Percentiles rank a stretch among this genome's conserved stretches.
These are phyloP conservation scores for Rhipidura dahli DNA, from an alignment of 2,113 vertebrate genomes.

Conservation along the genomic window DNA sequence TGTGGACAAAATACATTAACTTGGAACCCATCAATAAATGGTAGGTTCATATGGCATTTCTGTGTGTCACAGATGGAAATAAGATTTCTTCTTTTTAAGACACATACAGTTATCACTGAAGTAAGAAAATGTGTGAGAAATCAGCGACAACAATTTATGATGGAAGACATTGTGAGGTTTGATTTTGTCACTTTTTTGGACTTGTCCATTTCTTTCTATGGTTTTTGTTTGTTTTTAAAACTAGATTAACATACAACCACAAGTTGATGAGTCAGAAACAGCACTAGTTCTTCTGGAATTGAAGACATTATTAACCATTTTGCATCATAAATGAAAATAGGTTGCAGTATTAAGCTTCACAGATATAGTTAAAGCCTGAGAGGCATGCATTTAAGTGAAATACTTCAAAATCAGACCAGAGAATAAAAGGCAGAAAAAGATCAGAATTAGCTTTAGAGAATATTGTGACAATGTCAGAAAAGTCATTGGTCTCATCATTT, in stretches of 20 bases:
- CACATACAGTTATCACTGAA: background rate
- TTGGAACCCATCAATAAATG: background rate
- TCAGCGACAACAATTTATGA: background rate
- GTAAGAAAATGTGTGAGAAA: background rate
- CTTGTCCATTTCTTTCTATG: background rate
- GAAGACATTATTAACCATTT: background rate
- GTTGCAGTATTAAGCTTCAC: background rate
- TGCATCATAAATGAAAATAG: background rate
- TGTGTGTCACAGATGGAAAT: background rate
- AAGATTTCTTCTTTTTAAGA: background rate
- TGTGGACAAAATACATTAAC: background rate
- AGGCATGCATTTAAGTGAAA: background rate
- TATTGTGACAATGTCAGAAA: background rate
- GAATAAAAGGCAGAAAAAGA: background rate
- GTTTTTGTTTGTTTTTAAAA: background rate
- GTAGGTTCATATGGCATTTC: background rate
- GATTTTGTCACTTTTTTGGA: background rate
- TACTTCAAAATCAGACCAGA: background rate
- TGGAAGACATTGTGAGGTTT: background rate
- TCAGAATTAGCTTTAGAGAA: background rate
- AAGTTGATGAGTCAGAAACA: background rate
- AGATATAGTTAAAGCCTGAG: background rate
- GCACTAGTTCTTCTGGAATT: background rate
- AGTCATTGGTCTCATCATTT: background rate
- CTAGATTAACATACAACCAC: background rate